phyloP scores from a whole-genome alignment of 2,113 vertebrate genomes.

The Rhadina sibilatrix region DNA sequence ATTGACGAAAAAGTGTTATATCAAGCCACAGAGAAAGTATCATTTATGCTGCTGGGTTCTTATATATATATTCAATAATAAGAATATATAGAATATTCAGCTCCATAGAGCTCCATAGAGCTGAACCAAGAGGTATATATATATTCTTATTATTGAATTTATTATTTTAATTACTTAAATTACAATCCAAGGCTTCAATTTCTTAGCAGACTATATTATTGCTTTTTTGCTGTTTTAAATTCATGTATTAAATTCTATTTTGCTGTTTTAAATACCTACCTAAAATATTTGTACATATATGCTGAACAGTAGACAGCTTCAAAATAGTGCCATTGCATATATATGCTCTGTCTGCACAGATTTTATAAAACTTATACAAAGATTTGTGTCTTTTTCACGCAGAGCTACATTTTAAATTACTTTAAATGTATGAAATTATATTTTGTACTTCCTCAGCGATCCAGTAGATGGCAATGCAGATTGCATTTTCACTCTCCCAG shows the following conservation, averaged over 20 bases:
- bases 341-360: background rate
- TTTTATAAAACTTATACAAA: background rate
- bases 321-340: background rate
- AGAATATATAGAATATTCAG: no score
- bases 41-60: background rate
- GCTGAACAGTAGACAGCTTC: background rate
- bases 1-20: background rate
- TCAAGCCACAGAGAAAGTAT: background rate
- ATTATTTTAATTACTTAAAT: background rate
- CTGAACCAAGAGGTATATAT: background rate
- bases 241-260: background rate
- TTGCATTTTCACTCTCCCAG: background rate
- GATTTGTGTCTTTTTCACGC: background rate
- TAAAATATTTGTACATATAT: background rate
- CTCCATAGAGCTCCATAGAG: no score
- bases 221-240: background rate
- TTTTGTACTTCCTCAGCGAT: background rate
- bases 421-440: background rate
- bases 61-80: no score
- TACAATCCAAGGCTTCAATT: accelerated
- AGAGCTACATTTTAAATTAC: background rate
- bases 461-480: slow-evolving; percentile 77
- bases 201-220: background rate
- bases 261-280: background rate
- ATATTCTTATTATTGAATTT: background rate